Conservation (phyloP, 2,888 invertebrate species). For the Chesias legatella region DNA sequence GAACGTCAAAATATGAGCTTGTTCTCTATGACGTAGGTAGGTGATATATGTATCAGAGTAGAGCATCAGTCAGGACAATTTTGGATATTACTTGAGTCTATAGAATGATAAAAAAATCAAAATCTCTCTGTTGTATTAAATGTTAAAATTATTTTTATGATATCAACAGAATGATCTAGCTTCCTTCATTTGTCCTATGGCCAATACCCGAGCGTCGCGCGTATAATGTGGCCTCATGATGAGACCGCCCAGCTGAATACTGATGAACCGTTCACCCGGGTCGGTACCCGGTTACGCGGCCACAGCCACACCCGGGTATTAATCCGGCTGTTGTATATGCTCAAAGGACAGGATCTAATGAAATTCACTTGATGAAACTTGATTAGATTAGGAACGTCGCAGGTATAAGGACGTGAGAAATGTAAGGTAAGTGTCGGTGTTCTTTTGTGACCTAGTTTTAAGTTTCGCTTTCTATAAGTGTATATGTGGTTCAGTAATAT, state of each 20-base stretch:
- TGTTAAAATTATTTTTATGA: no score
- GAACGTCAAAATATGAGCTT: no score
- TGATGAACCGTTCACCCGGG: constrained; percentile 50
- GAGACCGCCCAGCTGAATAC: constrained; percentile 54
- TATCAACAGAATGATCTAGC: constrained; percentile 1
- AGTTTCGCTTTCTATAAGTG: no score
- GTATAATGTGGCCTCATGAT: constrained; percentile 48
- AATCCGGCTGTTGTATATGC: constrained; percentile 47
- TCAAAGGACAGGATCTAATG: constrained; percentile 18
- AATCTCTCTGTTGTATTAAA: no score
- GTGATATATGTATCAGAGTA: no score
- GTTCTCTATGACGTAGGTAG: no score
- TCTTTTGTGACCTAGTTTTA: no score
- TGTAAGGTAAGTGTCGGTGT: no score
- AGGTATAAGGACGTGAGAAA: not conserved
- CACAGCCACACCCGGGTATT: constrained; percentile 32
- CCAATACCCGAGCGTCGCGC: constrained; percentile 35
- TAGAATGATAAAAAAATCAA: no score
- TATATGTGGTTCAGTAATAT: no score
- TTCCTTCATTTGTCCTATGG: constrained; percentile 8
- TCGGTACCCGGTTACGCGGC: not conserved
- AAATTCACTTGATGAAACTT: constrained; percentile 9
- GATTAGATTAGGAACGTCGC: not conserved
- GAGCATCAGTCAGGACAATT: no score
- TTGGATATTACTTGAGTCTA: no score